A percentile compares a stretch with the other conserved stretches of the same genome.
phyloP scores from a whole-genome alignment of 2,888 invertebrate species.

The Nymphalis urticae region DNA sequence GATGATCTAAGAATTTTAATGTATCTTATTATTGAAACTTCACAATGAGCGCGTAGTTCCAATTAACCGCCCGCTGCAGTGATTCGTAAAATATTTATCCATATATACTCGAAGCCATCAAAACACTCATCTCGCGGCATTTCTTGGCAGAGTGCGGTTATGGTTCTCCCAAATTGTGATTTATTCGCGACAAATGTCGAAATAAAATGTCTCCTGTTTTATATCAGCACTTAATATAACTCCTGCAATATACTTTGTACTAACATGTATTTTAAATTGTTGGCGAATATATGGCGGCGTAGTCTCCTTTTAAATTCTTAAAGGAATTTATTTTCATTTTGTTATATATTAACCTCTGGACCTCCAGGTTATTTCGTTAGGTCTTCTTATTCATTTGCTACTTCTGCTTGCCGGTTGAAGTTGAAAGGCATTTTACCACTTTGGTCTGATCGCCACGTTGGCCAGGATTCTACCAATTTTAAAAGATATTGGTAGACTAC shows the following conservation, averaged over 20 bases:
- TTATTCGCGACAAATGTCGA: constrained; percentile 74
- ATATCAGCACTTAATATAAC: constrained; percentile 43
- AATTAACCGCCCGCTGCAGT: background rate
- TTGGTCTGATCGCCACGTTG: too few relatives aligned
- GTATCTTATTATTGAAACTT: too few relatives aligned
- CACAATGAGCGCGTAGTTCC: too few relatives aligned
- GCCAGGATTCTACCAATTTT: too few relatives aligned
- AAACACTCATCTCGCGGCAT: constrained; percentile 50
- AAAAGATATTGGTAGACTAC: too few relatives aligned
- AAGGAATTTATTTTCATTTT: background rate
- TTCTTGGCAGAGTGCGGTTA: constrained; percentile 64
- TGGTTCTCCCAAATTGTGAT: constrained; percentile 75
- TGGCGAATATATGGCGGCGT: background rate
- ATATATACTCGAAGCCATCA: constrained; percentile 43
- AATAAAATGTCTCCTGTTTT: constrained; percentile 63
- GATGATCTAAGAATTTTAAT: too few relatives aligned
- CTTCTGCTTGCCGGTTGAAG: too few relatives aligned
- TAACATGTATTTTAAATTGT: background rate
- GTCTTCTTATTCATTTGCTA: too few relatives aligned
- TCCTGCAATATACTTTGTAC: constrained; percentile 8
- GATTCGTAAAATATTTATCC: constrained; percentile 24
- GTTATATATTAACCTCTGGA: too few relatives aligned
- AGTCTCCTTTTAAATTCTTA: background rate
- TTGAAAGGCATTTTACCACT: too few relatives aligned
- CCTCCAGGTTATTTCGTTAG: too few relatives aligned